Evolutionary conservation across 1,140 invertebrate species (phyloP).

Genomic region (Cydia pomonella): DNA sequence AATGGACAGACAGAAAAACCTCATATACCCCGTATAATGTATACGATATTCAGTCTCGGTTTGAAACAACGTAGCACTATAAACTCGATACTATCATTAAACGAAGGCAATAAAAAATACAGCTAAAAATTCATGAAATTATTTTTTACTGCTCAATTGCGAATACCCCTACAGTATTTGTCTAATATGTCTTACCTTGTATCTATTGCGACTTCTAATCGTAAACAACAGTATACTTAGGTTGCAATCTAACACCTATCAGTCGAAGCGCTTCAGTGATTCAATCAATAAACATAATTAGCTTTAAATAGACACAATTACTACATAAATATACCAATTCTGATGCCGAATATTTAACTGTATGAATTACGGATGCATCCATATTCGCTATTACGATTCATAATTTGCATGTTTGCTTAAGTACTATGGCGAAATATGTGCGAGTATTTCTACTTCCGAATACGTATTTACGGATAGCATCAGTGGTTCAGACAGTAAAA

Average conservation of each 20-base stretch:
- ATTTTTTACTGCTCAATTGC: constrained; percentile 4
- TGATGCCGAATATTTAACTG: neutral
- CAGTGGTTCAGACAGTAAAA: too few species aligned
- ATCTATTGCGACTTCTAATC: constrained; percentile 6
- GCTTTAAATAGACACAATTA: neutral
- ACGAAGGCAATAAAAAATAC: neutral
- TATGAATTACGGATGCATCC: neutral
- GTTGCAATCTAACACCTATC: neutral
- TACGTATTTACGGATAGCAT: too few species aligned
- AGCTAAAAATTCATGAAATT: neutral
- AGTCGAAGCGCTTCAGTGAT: neutral
- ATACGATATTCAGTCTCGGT: neutral
- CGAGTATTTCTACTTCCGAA: too few species aligned
- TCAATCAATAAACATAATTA: neutral
- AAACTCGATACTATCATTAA: neutral
- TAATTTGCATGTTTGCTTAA: neutral
- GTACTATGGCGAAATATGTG: too few species aligned
- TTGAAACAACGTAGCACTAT: neutral
- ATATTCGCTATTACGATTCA: neutral
- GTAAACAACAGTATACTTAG: constrained; percentile 4
- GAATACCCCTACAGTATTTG: neutral
- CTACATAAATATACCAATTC: neutral
- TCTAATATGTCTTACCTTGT: neutral
- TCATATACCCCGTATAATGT: neutral
- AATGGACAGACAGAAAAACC: neutral